Conservation (phyloP, 1,140 invertebrate species). For the Magallana angulata region DNA sequence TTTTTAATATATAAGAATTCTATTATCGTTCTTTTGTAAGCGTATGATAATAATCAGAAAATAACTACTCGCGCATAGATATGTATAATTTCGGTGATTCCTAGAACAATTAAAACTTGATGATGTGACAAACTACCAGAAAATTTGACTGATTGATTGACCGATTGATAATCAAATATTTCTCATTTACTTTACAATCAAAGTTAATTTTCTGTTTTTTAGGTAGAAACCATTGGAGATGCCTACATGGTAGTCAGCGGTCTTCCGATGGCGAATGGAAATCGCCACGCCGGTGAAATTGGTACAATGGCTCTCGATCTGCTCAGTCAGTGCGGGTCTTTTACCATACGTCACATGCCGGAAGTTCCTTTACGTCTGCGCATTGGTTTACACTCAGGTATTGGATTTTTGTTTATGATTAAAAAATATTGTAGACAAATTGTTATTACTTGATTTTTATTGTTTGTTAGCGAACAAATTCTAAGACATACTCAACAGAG, state of each 20-base stretch:
- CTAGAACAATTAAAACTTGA: too few relatives aligned
- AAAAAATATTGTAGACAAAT: too few relatives aligned
- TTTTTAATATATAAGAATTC: too few relatives aligned
- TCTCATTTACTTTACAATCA: background rate
- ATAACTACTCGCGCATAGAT: too few relatives aligned
- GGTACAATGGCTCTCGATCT: slow-evolving; percentile 94
- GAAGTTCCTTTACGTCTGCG: slow-evolving; percentile 91
- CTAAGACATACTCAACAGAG: too few relatives aligned
- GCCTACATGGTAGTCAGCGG: slow-evolving; percentile 97
- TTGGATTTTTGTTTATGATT: background rate
- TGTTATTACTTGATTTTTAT: too few relatives aligned
- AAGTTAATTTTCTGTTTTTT: background rate
- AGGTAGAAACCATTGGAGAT: slow-evolving; percentile 97
- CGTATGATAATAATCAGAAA: too few relatives aligned
- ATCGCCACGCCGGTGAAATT: slow-evolving; percentile 89
- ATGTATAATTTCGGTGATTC: too few relatives aligned
- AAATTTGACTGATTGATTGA: background rate
- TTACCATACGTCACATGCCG: slow-evolving; percentile 91
- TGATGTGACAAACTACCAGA: too few relatives aligned
- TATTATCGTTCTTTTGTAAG: too few relatives aligned
- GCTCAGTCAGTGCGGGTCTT: slow-evolving; percentile 90
- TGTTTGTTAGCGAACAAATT: too few relatives aligned
- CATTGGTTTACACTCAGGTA: slow-evolving; percentile 92
- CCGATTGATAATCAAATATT: too few relatives aligned
- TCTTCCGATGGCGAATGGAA: slow-evolving; percentile 88